Base-by-base conservation (phyloP, 1,140 invertebrate genomes). In the Dreissena rostriformis region DNA sequence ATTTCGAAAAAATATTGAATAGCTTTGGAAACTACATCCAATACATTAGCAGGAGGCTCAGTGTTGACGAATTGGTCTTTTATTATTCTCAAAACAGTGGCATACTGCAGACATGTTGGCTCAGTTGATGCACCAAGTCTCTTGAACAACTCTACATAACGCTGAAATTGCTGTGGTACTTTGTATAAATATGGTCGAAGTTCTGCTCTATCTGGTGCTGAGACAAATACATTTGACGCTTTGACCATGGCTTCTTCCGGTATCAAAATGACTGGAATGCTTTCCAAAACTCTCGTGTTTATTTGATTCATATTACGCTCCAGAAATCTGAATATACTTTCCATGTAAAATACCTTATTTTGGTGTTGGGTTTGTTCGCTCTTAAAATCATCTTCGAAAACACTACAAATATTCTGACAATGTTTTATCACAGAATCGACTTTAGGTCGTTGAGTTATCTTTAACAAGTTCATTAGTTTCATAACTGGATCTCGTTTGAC, bases 401-500 rank as follows among this genome's bases (percentile, higher is more conserved):
- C 24, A 19, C 66, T 70, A 66, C 22, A 19, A 53, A 81, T 49
- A 66, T 81, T 81, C 24, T 81, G 79, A 73, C 79, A 81, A 29
- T 81, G 79, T 17, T 67, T 51, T 28, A 79, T 51, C 53, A 79
- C 55, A 17, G 8, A 53, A 11, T 68, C 76, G 39, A 79, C 26
- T 15, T 39, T 28, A 15, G 66, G 76, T 7, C n/a, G 4, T 53
- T 53, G 2, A 24, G 26, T 14, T 66, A 68, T 79, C 14, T 66
- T 51, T 24, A 79, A 28, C 11, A 15, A 6, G 22, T 70, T 14
- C 17, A 11, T 24, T 11, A 65, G 51, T 17, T 63, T 49, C 49
- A 7, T 14, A 19, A 0, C 19, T 73, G 68, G 68, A 63, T 52
- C 49, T 70, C 19, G 11, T 76, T 24, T 4, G 11, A 63, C 14